Evolutionary conservation across 2,797 vertebrate genomes (phyloP).

Genomic region (Enteromius unitaeniatus): DNA sequence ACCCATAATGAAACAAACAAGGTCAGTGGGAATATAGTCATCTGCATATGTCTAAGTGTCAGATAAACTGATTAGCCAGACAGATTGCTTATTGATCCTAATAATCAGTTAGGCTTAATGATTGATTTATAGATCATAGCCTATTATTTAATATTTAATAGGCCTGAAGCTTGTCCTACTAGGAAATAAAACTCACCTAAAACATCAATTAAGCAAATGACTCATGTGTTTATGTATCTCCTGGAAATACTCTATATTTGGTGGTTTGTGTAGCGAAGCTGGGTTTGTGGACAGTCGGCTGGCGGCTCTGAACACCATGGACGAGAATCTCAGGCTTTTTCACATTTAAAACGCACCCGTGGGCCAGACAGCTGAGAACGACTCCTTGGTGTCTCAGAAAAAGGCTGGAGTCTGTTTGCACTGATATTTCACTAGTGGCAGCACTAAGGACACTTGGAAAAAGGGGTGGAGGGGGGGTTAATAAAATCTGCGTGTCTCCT

Average conservation of each 20-base stretch:
- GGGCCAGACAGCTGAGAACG: conserved; percentile 85
- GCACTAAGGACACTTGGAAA: conserved; percentile 75
- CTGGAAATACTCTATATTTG: conserved; percentile 55
- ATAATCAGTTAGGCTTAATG: conserved; percentile 25
- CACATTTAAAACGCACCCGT: conserved; percentile 84
- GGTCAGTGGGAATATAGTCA: conserved; percentile 53
- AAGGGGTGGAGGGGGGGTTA: conserved; percentile 65
- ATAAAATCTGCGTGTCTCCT: conserved; percentile 65
- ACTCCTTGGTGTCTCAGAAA: conserved; percentile 79
- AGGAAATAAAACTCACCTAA: not conserved
- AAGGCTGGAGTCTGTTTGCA: conserved; percentile 84
- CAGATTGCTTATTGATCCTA: conserved; percentile 33
- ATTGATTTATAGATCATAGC: conserved; percentile 37
- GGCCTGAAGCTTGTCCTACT: conserved; percentile 13
- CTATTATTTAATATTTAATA: conserved; percentile 31
- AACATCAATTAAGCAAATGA: conserved; percentile 19
- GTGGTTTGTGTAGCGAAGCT: conserved; percentile 47
- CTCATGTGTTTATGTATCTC: conserved; percentile 40
- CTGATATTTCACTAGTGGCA: conserved; percentile 84
- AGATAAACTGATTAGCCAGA: conserved; percentile 24
- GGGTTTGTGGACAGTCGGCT: conserved; percentile 49
- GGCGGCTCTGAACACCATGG: conserved; percentile 51
- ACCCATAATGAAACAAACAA: conserved; percentile 1
- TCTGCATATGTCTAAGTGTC: not conserved
- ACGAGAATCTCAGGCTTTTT: conserved; percentile 60